Base-by-base conservation (phyloP, 2,888 invertebrate species). In the Phasia obesa region DNA sequence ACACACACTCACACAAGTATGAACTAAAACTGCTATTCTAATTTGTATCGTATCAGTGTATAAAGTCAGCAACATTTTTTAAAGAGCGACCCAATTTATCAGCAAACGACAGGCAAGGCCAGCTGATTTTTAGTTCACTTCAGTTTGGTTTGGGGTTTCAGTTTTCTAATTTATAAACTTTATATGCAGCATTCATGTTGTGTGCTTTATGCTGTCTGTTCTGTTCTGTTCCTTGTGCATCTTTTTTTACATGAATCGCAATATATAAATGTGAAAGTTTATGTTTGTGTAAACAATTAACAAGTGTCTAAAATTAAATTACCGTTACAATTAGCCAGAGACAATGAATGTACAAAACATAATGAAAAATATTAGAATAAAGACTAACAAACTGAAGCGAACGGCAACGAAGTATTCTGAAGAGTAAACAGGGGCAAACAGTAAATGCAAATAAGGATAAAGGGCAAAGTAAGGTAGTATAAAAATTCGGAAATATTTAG, bases 241-340 rank as follows among this genome's bases (percentile, higher is more conserved):
- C 6, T 19, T 15, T 76, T 11, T 42, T 42, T 7, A 42, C 19
- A 23, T 71, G 53, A 60, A 53, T 51, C 55, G 44, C 49, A 51
- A 19, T 47, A 25, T 51, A 38, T 38, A 55, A 65, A 53, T 57
- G 57, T 51, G 44, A 17, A 55, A 70, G 70, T 70, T 77, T 69
- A 73, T 74, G 77, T 82, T 82, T 73, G 82, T 69, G 74, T 64
- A 74, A 78, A 67, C 82, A 74, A 78, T 82, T 82, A 78, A 78
- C 73, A 57, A 69, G 77, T 82, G 62, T 74, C 82, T 78, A 62
- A 74, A 69, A 78, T 70, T 21, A 64, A 77, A 69, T 77, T 82
- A 82, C 38, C 62, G 77, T 77, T 64, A 51, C 60, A 78, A 78
- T 78, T 74, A 69, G 74, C 69, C 44, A 74, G 42, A 64, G 38